Base-by-base conservation (phyloP, 2,797 vertebrate genomes). In the Tangara arthus region DNA sequence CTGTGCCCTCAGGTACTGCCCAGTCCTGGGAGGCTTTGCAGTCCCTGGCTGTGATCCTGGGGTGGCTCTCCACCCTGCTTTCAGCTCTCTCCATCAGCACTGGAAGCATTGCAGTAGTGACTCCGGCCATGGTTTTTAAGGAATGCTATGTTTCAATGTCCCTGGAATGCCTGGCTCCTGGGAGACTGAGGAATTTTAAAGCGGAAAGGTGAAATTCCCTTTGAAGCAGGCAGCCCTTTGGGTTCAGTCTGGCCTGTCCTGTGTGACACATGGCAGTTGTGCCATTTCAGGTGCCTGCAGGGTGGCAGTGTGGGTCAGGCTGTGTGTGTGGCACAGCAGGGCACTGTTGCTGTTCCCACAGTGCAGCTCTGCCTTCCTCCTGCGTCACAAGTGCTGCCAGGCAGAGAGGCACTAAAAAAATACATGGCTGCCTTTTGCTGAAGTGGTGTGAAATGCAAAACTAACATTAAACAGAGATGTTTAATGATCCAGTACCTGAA, bases 121-220 rank as follows among this genome's bases (percentile, higher is more conserved):
- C 47, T 92, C 65, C 44, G 50, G 21, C 7, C 57, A 14, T 0
- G 1, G 11, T 34, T 17, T 57, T 75, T 46, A 30, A 63, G 57
- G 68, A 72, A 55, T 1, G 0, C 5, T 70, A 1, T 4, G 1
- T 68, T 68, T 68, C 46, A 56, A 5, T 0, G 0, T 19, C 42
- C 32, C 69, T 77, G 46, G 52, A 87, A 87, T n/a, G 15, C 68
- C 35, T 49, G 30, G 15, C 17, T 78, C 11, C 72, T 60, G 53
- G 23, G 16, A 47, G 6, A 11, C 20, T 41, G 44, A 59, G 61
- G 37, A 65, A 20, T 72, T 68, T 59, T 50, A 47, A 76, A 61
- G 23, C 7, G 20, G 15, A 63, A 46, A 39, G 4, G 2, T 52
- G 50, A 53, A 81, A 69, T 47, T 80, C 15, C 15, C 34, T 57